A percentile compares a stretch with the other conserved stretches of the same genome.
Evolutionary conservation across 2,797 vertebrate genomes (phyloP).

Genomic region (Chelidonichthys spinosus): DNA sequence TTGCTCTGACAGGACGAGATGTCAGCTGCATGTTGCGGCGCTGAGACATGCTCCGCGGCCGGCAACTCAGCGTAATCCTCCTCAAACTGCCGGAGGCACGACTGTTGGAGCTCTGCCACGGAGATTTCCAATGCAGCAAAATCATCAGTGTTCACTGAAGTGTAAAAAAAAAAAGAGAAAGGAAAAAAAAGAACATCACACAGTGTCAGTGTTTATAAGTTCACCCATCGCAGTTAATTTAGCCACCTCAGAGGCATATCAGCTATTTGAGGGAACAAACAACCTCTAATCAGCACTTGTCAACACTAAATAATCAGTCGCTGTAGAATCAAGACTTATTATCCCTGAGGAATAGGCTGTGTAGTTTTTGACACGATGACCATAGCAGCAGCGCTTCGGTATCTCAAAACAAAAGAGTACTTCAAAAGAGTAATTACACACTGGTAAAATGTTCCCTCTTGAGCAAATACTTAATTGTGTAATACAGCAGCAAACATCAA

Average conservation of each 20-base stretch:
- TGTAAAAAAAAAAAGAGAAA: neutral
- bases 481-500: slow-evolving; percentile 10
- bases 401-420: slow-evolving; percentile 12
- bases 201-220: slow-evolving; percentile 2
- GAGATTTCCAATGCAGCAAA: slow-evolving; percentile 22
- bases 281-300: slow-evolving; percentile 41
- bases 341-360: slow-evolving; percentile 13
- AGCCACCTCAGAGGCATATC: neutral
- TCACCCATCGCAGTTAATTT: slow-evolving; percentile 30
- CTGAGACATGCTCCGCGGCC: slow-evolving; percentile 14
- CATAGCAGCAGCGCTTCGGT: neutral
- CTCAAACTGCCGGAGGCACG: slow-evolving; percentile 26
- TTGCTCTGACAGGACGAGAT: slow-evolving; percentile 31
- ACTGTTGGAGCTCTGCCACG: slow-evolving; percentile 2
- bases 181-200: neutral
- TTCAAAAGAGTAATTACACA: slow-evolving; percentile 26
- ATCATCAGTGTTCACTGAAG: slow-evolving; percentile 27
- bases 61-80: slow-evolving; percentile 18
- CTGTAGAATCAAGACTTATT: slow-evolving; percentile 19
- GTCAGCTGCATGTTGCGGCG: slow-evolving; percentile 25
- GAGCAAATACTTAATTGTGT: slow-evolving; percentile 14
- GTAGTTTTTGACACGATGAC: slow-evolving; percentile 21
- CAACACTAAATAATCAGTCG: slow-evolving; percentile 30
- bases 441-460: neutral
- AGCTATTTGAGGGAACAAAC: slow-evolving; percentile 37